Evolutionary conservation across 2,888 invertebrate species (phyloP).

Genomic region (Synergus umbraculus): DNA sequence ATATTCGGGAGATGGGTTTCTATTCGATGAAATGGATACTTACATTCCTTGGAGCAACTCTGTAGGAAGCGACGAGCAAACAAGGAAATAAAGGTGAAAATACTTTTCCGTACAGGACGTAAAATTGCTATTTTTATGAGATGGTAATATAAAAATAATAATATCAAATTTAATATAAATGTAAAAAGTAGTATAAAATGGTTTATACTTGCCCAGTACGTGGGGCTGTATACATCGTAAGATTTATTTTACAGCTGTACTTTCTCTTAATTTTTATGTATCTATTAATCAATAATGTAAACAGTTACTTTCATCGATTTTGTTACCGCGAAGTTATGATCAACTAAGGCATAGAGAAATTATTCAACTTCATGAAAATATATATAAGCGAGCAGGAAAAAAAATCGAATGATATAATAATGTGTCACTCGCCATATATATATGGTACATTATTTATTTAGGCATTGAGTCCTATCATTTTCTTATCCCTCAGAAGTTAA

Average conservation of each 20-base stretch:
- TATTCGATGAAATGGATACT: conserved; percentile 43
- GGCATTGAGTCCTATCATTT: too few species aligned
- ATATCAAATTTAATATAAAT: too few species aligned
- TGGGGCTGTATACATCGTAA: conserved; percentile 12
- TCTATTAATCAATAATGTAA: conserved; percentile 14
- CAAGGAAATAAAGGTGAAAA: conserved; percentile 47
- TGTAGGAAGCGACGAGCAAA: conserved; percentile 39
- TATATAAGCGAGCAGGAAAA: not conserved
- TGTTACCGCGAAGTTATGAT: not conserved
- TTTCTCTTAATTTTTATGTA: conserved; percentile 31
- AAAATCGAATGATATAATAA: not conserved
- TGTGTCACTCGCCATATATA: not conserved
- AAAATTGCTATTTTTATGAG: conserved; percentile 51
- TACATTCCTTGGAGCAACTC: conserved; percentile 35
- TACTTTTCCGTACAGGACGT: conserved; percentile 43
- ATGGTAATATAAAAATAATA: conserved; percentile 2
- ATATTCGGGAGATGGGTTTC: conserved; percentile 19
- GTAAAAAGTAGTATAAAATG: too few species aligned
- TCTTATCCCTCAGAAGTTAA: too few species aligned
- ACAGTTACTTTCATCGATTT: not conserved
- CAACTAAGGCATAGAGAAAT: not conserved
- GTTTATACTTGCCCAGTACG: conserved; percentile 43
- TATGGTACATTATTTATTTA: too few species aligned
- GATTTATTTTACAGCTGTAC: not conserved
- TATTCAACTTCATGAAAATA: not conserved